Conservation (phyloP, 1,140 invertebrate genomes). For the Nasonia vitripennis region DNA sequence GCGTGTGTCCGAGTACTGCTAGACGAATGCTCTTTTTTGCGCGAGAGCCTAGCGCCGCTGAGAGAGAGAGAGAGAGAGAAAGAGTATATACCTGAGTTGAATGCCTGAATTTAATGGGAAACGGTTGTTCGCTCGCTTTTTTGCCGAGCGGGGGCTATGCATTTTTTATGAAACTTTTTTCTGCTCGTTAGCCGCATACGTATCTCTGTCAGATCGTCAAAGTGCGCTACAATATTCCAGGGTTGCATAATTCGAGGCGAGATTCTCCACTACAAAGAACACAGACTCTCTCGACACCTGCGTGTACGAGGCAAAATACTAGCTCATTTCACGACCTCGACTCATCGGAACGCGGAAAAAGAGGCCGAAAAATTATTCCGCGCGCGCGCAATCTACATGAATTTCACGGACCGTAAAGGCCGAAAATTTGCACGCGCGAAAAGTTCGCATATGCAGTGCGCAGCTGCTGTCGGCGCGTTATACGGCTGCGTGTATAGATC, state of each 20-base stretch:
- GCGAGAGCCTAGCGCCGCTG: background rate
- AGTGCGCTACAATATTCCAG: background rate
- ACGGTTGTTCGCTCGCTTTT: background rate
- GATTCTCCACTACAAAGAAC: no score
- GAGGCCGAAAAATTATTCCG: background rate
- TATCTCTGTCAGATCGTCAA: background rate
- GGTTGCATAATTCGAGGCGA: no score
- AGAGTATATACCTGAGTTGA: background rate
- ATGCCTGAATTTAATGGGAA: background rate
- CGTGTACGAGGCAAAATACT: background rate
- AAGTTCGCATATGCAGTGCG: background rate
- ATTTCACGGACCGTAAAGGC: slow-evolving; percentile 3
- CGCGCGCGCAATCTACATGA: background rate
- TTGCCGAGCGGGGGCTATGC: background rate
- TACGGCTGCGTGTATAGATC: slow-evolving; percentile 12
- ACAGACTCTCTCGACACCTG: no score
- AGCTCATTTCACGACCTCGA: background rate
- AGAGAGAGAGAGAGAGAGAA: no score
- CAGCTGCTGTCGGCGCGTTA: background rate
- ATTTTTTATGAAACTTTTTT: slow-evolving; percentile 1
- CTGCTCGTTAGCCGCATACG: background rate
- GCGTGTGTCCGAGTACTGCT: background rate
- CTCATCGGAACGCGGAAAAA: slow-evolving; percentile 17
- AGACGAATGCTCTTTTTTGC: slow-evolving; percentile 12
- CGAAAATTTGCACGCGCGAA: slow-evolving; percentile 6